A percentile compares a stretch with the other conserved stretches of the same genome.
Evolutionary conservation across 2,888 invertebrate species (phyloP).

Genomic region (Lycia hirtaria): DNA sequence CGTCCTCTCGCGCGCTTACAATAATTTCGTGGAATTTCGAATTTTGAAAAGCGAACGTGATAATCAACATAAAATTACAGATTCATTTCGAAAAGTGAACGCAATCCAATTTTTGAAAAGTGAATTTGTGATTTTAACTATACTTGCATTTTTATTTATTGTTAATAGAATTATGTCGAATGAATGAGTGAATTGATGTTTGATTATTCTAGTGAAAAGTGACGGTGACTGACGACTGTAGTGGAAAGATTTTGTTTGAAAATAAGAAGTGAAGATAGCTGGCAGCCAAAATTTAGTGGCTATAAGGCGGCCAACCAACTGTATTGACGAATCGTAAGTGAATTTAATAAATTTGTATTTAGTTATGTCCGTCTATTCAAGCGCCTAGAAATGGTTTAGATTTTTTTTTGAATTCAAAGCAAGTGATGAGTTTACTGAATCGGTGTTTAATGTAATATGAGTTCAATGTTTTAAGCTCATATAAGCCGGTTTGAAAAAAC

Average conservation of each 20-base stretch:
- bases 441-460: too few species aligned
- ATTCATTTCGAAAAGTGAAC: conserved; percentile 1
- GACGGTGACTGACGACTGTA: neutral
- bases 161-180: neutral
- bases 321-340: too few species aligned
- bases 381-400: too few species aligned
- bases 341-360: too few species aligned
- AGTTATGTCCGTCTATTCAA: too few species aligned
- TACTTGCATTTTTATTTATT: neutral
- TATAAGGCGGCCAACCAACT: neutral
- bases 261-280: neutral
- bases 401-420: too few species aligned
- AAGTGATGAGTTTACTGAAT: too few species aligned
- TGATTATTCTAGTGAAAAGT: conserved; percentile 5
- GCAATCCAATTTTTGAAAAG: conserved; percentile 1
- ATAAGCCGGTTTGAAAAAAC: too few species aligned
- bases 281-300: too few species aligned
- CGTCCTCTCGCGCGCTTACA: neutral
- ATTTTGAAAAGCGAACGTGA: neutral
- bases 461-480: too few species aligned
- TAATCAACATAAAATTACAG: neutral
- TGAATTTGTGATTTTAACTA: neutral
- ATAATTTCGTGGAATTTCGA: neutral
- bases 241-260: neutral
- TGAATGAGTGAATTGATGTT: neutral